Evolutionary conservation across 2,113 vertebrate species (phyloP).

Genomic region (Hypanus sabinus): DNA sequence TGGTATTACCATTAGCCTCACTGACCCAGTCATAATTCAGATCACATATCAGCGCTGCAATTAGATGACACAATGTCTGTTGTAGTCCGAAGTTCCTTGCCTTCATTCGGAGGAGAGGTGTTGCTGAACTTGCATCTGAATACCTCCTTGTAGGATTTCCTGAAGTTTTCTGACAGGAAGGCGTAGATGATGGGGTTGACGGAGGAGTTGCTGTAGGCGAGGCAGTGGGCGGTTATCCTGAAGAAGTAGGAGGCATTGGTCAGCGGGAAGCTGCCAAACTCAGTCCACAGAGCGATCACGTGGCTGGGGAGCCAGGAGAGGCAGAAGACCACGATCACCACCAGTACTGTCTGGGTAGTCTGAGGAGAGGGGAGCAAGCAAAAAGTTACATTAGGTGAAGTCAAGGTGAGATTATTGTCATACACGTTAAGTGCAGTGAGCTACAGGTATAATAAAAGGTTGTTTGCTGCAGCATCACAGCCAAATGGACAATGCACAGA

Average conservation of each 20-base stretch:
- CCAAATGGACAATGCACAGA: no score
- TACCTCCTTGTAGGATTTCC: slow-evolving; percentile 91
- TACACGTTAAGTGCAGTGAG: no score
- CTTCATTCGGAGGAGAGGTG: slow-evolving; percentile 56
- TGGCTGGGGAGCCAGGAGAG: slow-evolving; percentile 95
- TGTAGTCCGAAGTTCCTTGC: slow-evolving; percentile 72
- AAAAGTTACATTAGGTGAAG: neutral
- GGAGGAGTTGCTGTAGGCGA: slow-evolving; percentile 96
- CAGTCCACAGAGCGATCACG: slow-evolving; percentile 83
- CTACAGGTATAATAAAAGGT: no score
- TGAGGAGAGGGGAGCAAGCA: slow-evolving; percentile 47
- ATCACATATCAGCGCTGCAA: slow-evolving; percentile 85
- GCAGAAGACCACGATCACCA: slow-evolving; percentile 94
- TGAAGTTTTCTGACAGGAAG: slow-evolving; percentile 93
- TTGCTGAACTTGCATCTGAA: slow-evolving; percentile 70
- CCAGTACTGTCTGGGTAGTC: slow-evolving; percentile 93
- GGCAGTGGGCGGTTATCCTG: slow-evolving; percentile 79
- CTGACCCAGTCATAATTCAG: neutral
- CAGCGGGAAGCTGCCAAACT: slow-evolving; percentile 87
- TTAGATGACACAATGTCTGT: slow-evolving; percentile 76
- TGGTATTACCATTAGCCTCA: neutral
- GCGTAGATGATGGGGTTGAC: slow-evolving; percentile 96
- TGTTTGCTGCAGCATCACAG: no score
- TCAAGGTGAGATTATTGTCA: no score
- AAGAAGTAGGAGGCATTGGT: slow-evolving; percentile 87